A percentile compares a stretch with the other conserved stretches of the same genome.
phyloP scores from a whole-genome alignment of 2,113 vertebrate species.

The Pagrus major region DNA sequence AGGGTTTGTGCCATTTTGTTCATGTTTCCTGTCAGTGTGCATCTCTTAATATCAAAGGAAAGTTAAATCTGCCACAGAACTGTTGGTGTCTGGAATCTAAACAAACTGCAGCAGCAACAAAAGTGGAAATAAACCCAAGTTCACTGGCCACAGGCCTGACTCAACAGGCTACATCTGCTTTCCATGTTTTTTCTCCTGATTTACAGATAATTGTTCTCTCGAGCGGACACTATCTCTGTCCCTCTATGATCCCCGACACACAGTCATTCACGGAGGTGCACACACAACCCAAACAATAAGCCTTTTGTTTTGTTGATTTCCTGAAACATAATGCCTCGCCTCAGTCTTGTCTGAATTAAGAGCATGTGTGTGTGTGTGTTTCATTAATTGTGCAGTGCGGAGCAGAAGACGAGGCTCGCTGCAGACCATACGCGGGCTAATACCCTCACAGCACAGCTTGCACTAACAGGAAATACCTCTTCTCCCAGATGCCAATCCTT shows the following conservation, averaged over 20 bases:
- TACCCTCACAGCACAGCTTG: constrained; percentile 43
- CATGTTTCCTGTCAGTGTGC: not conserved
- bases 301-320: constrained; percentile 55
- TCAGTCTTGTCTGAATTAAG: constrained; percentile 58
- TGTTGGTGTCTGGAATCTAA: constrained; percentile 34
- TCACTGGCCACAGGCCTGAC: constrained; percentile 9
- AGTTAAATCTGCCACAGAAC: not conserved
- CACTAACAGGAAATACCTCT: constrained; percentile 75
- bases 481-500: constrained; percentile 53
- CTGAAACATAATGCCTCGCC: constrained; percentile 27
- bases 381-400: constrained; percentile 47
- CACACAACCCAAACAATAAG: constrained; percentile 24
- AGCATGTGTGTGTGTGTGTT: constrained; percentile 37
- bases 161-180: constrained; percentile 59
- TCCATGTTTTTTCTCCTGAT: constrained; percentile 41
- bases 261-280: not conserved
- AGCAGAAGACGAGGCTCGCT: constrained; percentile 48
- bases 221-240: constrained; percentile 23
- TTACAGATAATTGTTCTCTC: constrained; percentile 29
- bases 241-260: constrained; percentile 19
- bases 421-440: constrained; percentile 44
- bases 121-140: constrained; percentile 33
- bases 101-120: constrained; percentile 24
- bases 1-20: not conserved
- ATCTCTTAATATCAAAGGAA: not conserved